Evolutionary conservation across 2,113 vertebrate genomes (phyloP).

Genomic region (Erpornis zantholeuca): DNA sequence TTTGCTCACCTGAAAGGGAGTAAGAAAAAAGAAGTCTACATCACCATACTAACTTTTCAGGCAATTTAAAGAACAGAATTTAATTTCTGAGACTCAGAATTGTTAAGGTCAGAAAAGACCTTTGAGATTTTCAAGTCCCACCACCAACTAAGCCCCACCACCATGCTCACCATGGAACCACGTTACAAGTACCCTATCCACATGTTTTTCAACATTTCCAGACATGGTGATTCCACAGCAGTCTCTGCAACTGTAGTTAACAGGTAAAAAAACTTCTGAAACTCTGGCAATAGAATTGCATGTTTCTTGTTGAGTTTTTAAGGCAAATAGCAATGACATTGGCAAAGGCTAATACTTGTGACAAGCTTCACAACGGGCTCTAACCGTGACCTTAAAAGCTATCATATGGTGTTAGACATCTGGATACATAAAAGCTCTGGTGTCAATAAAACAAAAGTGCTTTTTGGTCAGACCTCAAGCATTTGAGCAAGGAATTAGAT

Average conservation of each 20-base stretch:
- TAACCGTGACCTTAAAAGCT: background rate
- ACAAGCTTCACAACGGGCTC: background rate
- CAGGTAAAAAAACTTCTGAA: background rate
- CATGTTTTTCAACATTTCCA: background rate
- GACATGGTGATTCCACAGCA: background rate
- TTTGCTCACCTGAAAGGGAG: conserved; percentile 88
- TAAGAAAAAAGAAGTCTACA: background rate
- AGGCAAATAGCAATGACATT: background rate
- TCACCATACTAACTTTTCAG: background rate
- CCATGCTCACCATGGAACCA: background rate
- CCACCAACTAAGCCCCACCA: background rate
- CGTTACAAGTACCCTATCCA: background rate
- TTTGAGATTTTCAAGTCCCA: background rate
- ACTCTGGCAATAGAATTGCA: background rate
- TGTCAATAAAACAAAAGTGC: background rate
- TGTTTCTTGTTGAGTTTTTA: background rate
- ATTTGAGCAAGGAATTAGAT: background rate
- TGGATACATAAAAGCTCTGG: background rate
- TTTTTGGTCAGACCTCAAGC: background rate
- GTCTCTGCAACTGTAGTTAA: background rate
- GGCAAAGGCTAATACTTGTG: background rate
- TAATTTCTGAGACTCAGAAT: background rate
- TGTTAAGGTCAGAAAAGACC: background rate
- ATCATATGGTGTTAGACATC: background rate
- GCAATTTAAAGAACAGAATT: background rate